Conservation (phyloP, 2,113 vertebrate species). For the Sapajus apella region DNA sequence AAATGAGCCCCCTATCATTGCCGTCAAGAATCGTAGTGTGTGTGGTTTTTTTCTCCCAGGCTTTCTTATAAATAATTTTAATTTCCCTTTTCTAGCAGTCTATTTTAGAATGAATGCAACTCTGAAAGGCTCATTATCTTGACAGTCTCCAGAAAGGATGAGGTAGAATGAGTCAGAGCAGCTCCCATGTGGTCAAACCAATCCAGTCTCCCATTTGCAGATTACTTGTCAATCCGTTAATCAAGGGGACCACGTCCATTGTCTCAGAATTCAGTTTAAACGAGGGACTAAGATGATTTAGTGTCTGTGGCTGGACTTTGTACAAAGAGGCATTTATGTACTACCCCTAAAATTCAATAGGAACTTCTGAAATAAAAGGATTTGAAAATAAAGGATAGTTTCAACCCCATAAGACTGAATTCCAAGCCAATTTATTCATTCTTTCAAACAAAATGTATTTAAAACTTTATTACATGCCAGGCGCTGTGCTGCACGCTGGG, state of each 20-base stretch:
- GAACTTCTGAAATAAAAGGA: background rate
- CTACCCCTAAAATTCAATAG: background rate
- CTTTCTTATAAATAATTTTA: conserved; percentile 64
- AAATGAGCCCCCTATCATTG: conserved; percentile 26
- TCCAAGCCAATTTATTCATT: background rate
- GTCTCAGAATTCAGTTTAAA: conserved; percentile 6
- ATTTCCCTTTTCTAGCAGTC: conserved; percentile 12
- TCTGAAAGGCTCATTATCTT: conserved; percentile 45
- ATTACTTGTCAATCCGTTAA: conserved; percentile 37
- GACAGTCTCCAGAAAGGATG: background rate
- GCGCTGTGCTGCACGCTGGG: background rate
- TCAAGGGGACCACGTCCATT: background rate
- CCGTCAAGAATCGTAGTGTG: background rate
- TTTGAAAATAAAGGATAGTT: background rate
- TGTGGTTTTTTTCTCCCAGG: background rate
- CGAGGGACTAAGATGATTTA: background rate
- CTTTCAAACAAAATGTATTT: background rate
- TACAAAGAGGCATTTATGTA: background rate
- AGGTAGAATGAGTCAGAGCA: background rate
- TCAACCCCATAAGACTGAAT: background rate
- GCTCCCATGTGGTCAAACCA: background rate
- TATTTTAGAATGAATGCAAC: conserved; percentile 27
- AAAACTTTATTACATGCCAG: background rate
- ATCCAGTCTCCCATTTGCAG: background rate
- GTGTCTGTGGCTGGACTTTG: background rate